These are phyloP conservation scores for Emydocephalus ijimae DNA, from an alignment of 2,113 vertebrate genomes.

Conservation along the genomic window DNA sequence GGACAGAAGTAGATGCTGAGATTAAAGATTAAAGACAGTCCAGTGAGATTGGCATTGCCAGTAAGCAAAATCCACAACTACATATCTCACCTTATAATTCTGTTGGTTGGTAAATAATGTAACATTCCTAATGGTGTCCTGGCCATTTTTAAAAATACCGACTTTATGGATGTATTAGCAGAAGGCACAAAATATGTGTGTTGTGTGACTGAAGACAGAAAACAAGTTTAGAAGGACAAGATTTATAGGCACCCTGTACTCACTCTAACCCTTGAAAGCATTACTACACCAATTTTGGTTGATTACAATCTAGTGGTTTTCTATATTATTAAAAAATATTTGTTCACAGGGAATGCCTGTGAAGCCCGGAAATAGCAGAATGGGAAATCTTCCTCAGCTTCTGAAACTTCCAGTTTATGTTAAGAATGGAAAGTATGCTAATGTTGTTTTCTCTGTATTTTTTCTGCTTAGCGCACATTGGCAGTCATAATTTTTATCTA, in stretches of 20 bases:
- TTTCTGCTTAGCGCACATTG: neutral
- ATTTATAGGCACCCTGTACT: neutral
- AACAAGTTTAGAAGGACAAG: neutral
- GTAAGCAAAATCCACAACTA: neutral
- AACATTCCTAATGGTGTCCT: neutral
- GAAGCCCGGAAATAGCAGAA: neutral
- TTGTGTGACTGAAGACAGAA: neutral
- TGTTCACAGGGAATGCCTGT: neutral
- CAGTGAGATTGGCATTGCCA: neutral
- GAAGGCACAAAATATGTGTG: neutral
- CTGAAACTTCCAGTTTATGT: neutral
- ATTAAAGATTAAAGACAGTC: neutral
- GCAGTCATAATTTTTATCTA: neutral
- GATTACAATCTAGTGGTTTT: neutral
- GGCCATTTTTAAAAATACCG: neutral
- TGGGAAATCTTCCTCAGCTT: neutral
- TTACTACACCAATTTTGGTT: neutral
- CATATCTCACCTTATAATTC: neutral
- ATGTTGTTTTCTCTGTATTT: neutral
- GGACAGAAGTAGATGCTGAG: too few species aligned
- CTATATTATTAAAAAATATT: neutral
- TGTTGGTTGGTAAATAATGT: neutral
- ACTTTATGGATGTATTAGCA: neutral
- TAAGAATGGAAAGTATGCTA: neutral
- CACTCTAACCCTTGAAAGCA: neutral